Conservation (phyloP, 2,888 invertebrate genomes). For the Folsomia candida region DNA sequence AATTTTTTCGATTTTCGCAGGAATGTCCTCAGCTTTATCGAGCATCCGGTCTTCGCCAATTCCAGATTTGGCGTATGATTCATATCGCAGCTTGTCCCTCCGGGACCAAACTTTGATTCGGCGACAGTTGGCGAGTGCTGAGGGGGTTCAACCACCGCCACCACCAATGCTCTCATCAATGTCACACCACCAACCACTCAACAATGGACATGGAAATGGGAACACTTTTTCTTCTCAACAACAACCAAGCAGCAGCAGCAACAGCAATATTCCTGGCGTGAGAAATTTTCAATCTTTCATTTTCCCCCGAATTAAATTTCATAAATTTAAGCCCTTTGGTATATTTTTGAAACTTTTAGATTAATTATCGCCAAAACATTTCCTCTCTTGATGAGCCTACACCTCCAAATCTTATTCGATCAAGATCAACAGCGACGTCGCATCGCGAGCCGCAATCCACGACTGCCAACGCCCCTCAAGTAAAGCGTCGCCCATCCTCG, state of each 20-base stretch:
- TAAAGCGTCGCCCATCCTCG: conserved; percentile 27
- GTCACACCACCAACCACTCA: too few relatives aligned
- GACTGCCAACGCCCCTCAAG: not conserved
- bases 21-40: conserved; percentile 46
- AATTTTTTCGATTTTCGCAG: too few relatives aligned
- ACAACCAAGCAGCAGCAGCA: too few relatives aligned
- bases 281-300: too few relatives aligned
- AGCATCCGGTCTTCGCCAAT: conserved; percentile 48
- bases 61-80: conserved; percentile 49
- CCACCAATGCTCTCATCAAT: not conserved
- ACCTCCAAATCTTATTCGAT: not conserved
- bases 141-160: conserved; percentile 3
- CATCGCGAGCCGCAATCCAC: not conserved
- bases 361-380: not conserved
- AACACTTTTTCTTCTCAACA: too few relatives aligned
- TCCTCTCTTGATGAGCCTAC: not conserved
- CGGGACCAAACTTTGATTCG: conserved; percentile 47
- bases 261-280: too few relatives aligned
- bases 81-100: conserved; percentile 44
- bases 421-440: not conserved
- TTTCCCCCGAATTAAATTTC: too few relatives aligned
- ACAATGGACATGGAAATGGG: too few relatives aligned
- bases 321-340: too few relatives aligned
- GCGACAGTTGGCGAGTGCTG: conserved; percentile 38
- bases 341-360: too few relatives aligned